These are phyloP conservation scores for Amphimedon queenslandica DNA, from an alignment of 37 sponge, comb jelly and placozoan species.

Conservation along the genomic window DNA sequence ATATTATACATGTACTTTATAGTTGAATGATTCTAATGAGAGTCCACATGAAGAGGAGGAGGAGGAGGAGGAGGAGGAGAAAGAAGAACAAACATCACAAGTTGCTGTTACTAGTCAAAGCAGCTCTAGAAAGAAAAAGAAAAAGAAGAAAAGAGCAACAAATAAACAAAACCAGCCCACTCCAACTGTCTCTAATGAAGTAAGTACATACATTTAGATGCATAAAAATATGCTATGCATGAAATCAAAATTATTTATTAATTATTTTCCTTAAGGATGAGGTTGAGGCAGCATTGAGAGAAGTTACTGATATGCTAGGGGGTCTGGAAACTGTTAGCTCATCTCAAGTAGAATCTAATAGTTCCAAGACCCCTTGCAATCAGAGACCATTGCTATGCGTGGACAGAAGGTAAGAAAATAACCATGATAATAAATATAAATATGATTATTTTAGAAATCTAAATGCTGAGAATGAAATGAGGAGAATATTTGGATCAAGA, in stretches of 20 bases:
- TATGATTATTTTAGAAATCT: constrained; percentile 24
- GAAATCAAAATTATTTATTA: background rate
- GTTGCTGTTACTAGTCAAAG: background rate
- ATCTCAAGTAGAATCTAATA: background rate
- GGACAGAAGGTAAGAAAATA: constrained; percentile 52
- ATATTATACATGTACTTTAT: background rate
- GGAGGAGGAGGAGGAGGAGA: constrained; percentile 16
- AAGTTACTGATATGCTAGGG: constrained; percentile 62
- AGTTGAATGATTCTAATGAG: constrained; percentile 17
- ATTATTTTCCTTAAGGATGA: constrained; percentile 33
- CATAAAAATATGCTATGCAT: background rate
- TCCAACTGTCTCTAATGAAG: no score
- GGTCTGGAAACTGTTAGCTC: background rate
- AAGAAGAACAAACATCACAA: background rate
- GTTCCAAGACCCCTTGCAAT: background rate
- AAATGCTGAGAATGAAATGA: constrained; percentile 88
- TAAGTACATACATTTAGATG: no score
- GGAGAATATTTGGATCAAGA: constrained; percentile 89
- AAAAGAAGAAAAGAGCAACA: constrained; percentile 15
- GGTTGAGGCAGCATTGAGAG: constrained; percentile 56
- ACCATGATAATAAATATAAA: background rate
- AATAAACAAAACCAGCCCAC: background rate
- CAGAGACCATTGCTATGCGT: constrained; percentile 36
- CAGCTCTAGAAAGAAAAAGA: constrained; percentile 55
- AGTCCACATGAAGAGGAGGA: constrained; percentile 13